A percentile compares a stretch with the other conserved stretches of the same genome.
phyloP scores from a whole-genome alignment of 2,888 invertebrate species.

The Pteria penguin region DNA sequence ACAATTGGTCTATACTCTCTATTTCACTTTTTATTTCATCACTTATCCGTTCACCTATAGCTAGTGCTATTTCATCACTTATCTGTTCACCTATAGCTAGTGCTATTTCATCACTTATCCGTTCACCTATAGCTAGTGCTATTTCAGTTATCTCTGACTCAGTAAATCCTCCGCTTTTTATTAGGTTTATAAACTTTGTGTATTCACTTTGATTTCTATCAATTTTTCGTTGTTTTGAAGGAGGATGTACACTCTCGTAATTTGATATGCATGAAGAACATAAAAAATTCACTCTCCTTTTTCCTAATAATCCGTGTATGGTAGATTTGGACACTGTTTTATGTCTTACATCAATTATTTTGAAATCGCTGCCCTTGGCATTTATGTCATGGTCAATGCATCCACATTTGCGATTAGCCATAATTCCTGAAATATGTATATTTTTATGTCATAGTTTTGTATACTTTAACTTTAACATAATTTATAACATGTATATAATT shows the following conservation, averaged over 20 bases:
- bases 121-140: not conserved
- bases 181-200: too few species aligned
- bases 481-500: too few species aligned
- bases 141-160: too few species aligned
- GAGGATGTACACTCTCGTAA: not conserved
- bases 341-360: not conserved
- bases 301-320: not conserved
- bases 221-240: not conserved
- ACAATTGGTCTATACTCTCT: not conserved
- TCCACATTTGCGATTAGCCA: not conserved
- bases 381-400: not conserved
- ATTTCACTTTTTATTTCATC: not conserved
- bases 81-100: not conserved
- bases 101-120: not conserved
- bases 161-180: not conserved
- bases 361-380: not conserved
- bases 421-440: too few species aligned
- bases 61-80: not conserved
- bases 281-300: not conserved
- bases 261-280: not conserved
- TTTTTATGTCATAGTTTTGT: too few species aligned
- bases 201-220: not conserved
- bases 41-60: not conserved
- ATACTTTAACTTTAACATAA: too few species aligned
- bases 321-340: not conserved